These are phyloP conservation scores for Mythimna lalbum DNA, from an alignment of 2,888 invertebrate genomes.

Conservation along the genomic window DNA sequence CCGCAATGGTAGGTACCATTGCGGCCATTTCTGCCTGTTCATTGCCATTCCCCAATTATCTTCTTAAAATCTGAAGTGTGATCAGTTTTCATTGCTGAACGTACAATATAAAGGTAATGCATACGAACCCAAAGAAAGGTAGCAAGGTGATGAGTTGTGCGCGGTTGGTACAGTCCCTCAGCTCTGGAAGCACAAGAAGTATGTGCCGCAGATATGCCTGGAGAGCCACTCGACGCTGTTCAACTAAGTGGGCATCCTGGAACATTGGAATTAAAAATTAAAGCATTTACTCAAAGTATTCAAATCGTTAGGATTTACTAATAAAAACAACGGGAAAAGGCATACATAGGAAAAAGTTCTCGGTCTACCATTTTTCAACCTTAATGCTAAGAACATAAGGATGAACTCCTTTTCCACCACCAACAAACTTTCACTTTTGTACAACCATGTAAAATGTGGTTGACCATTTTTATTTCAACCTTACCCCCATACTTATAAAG, in stretches of 20 bases:
- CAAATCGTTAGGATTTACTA: neutral
- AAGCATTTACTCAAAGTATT: neutral
- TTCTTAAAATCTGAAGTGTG: too few species aligned
- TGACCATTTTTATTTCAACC: neutral
- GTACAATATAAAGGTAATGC: too few species aligned
- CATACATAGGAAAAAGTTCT: neutral
- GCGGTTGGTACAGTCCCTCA: slow-evolving; percentile 94
- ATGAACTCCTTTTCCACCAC: neutral
- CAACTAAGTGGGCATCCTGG: slow-evolving; percentile 96
- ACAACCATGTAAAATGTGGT: neutral
- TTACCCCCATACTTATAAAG: neutral
- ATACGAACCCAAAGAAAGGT: slow-evolving; percentile 95
- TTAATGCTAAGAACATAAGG: neutral
- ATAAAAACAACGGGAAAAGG: neutral
- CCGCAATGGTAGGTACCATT: too few species aligned
- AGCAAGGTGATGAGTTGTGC: slow-evolving; percentile 94
- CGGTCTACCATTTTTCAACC: neutral
- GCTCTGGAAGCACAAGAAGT: slow-evolving; percentile 94
- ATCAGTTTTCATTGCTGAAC: too few species aligned
- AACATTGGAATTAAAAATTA: slow-evolving; percentile 4
- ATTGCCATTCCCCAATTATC: too few species aligned
- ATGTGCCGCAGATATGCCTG: slow-evolving; percentile 97
- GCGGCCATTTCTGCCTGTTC: too few species aligned
- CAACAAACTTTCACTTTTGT: neutral
- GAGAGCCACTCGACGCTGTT: slow-evolving; percentile 95